Conservation (phyloP, 2,888 invertebrate species). For the Caenorhabditis zanzibari region DNA sequence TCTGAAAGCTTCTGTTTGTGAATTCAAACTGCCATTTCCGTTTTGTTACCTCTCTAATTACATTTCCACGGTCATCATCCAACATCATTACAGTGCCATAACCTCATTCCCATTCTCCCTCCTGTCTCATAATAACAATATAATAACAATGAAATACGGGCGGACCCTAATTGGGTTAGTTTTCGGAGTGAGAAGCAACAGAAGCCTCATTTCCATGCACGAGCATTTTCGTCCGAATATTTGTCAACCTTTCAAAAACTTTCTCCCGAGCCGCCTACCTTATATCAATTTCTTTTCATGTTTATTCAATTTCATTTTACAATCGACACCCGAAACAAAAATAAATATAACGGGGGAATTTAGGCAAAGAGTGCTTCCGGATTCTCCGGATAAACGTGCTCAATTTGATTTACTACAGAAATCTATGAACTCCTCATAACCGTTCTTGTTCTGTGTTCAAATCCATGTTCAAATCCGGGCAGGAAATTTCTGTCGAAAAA, state of each 20-base stretch:
- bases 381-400: not conserved
- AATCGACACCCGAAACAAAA: conserved; percentile 35
- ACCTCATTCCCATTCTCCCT: not conserved
- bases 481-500: no score
- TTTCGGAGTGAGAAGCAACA: conserved; percentile 19
- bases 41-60: conserved; percentile 28
- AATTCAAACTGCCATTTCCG: not conserved
- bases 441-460: no score
- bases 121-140: conserved; percentile 29
- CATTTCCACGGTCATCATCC: conserved; percentile 40
- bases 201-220: not conserved
- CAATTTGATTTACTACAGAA: not conserved
- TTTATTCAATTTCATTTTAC: conserved; percentile 39
- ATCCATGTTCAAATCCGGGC: no score
- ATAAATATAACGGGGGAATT: conserved; percentile 13
- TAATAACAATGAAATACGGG: conserved; percentile 48
- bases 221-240: conserved; percentile 6
- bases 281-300: conserved; percentile 32
- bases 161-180: conserved; percentile 36
- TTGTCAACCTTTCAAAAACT: conserved; percentile 31
- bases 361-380: conserved; percentile 7
- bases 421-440: not conserved
- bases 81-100: conserved; percentile 4
- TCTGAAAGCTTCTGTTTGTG: not conserved
- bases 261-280: conserved; percentile 5